Percentiles rank a stretch among this genome's conserved stretches.
Evolutionary conservation across 2,113 vertebrate species (phyloP).

Genomic region (Fulica atra): DNA sequence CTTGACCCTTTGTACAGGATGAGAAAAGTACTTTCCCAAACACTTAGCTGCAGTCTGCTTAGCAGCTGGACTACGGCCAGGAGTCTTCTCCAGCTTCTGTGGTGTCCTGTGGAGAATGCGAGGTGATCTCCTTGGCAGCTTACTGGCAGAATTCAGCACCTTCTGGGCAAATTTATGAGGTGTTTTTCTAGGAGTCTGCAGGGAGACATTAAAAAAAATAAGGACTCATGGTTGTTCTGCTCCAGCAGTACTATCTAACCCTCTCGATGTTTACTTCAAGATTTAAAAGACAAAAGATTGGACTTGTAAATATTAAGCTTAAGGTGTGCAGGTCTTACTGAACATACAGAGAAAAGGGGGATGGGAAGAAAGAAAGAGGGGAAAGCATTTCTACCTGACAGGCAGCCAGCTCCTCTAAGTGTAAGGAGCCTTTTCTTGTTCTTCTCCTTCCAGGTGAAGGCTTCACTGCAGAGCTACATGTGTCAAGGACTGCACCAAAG

Average conservation of each 20-base stretch:
- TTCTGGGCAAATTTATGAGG: constrained; percentile 62
- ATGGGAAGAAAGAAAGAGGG: not conserved
- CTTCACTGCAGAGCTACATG: constrained; percentile 58
- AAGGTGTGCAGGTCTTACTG: not conserved
- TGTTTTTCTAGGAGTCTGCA: constrained; percentile 75
- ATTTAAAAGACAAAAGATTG: not conserved
- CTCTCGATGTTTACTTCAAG: not conserved
- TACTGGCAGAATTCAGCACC: not conserved
- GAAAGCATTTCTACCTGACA: constrained; percentile 79
- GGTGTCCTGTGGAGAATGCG: not conserved
- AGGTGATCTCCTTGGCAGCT: constrained; percentile 33
- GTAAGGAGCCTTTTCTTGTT: constrained; percentile 50
- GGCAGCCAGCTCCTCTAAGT: constrained; percentile 56
- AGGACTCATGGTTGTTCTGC: not conserved
- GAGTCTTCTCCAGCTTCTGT: not conserved
- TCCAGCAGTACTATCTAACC: not conserved
- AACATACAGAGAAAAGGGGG: not conserved
- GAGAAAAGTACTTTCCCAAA: constrained; percentile 34
- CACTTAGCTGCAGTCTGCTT: constrained; percentile 33
- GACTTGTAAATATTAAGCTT: not conserved
- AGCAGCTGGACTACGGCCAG: constrained; percentile 20
- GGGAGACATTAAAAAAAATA: not conserved
- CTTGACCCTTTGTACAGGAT: constrained; percentile 15
- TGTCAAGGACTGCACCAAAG: constrained; percentile 83
- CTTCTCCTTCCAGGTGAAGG: constrained; percentile 12